Evolutionary conservation across 2,888 invertebrate species (phyloP).

Genomic region (Julus scandinavius): DNA sequence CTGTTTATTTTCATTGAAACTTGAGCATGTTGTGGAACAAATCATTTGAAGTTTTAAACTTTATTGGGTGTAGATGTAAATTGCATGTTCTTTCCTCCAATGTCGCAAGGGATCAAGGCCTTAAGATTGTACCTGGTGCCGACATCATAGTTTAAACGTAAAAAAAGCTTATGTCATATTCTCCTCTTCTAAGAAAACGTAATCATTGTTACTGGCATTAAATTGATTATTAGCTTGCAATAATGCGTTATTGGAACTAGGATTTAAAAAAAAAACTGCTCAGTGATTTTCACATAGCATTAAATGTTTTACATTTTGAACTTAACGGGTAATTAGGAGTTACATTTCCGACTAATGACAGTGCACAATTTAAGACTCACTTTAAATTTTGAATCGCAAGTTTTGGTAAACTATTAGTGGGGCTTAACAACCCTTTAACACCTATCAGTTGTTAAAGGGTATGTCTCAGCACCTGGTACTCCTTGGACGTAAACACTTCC

Average conservation of each 20-base stretch:
- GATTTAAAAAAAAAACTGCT: neutral
- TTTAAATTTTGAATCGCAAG: neutral
- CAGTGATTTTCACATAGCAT: neutral
- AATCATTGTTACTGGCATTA: neutral
- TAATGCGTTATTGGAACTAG: neutral
- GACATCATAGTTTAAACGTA: neutral
- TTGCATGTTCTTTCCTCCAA: no score
- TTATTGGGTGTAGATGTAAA: no score
- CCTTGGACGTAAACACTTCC: no score
- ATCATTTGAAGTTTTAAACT: no score
- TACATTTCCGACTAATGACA: neutral
- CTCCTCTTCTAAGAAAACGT: neutral
- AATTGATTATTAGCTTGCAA: neutral
- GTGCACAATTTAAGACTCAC: neutral
- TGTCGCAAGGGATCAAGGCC: neutral
- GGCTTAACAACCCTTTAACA: no score
- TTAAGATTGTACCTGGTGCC: neutral
- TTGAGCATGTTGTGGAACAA: no score
- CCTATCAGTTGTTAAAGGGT: no score
- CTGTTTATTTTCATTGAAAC: no score
- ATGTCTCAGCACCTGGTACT: no score
- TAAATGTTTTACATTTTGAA: neutral
- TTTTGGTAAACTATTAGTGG: neutral
- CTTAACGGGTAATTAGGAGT: neutral
- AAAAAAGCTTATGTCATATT: neutral